Evolutionary conservation across 2,888 invertebrate species (phyloP), one percentile per base, ranked within the genome.

Genomic region (Perdita meconis): DNA sequence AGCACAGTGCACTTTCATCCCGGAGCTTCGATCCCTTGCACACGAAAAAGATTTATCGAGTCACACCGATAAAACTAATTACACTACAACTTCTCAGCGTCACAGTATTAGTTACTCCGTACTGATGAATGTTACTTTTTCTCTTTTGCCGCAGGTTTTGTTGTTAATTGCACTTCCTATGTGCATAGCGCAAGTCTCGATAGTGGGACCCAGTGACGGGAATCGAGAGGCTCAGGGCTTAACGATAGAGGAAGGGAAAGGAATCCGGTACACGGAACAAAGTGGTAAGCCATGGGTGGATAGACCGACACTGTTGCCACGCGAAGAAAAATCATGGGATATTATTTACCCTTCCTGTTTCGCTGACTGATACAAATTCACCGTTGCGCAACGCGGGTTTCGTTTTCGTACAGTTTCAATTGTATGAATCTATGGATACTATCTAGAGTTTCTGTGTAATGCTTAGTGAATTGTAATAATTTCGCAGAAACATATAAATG

Each of bases 181-280:
- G 63, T 91, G 92, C 86, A 69, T 88, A 42, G 92, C 89, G 26
- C 90, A 92, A 81, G 92, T 92, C 70, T 87, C 91, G 16, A 92
- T 92, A 63, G 88, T 90, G 74, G 92, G 92, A 6, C 89, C 92
- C 1, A 91, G 89, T 69, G 92, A 92, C 84, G 92, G 92, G 55
- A 89, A 89, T 71, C 88, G 91, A 64, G 87, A 85, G 38, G 90
- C 92, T 40, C 91, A 92, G 78, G 91, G 92, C 53, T 86, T 92
- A 50, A 90, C 88, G 81, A 89, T 89, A 74, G 91, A 90, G 63
- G 72, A 85, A 66, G 90, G 90, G 57, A 92, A 91, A 86, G 92
- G 91, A 79, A 86, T 92, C 72, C 87, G 91, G 81, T 92, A 89
- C 81, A 90, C 88, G 53, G 89, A 91, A 67, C 89, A 89, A 68